phyloP scores from a whole-genome alignment of 2,888 invertebrate species.

The Nymphalis urticae region DNA sequence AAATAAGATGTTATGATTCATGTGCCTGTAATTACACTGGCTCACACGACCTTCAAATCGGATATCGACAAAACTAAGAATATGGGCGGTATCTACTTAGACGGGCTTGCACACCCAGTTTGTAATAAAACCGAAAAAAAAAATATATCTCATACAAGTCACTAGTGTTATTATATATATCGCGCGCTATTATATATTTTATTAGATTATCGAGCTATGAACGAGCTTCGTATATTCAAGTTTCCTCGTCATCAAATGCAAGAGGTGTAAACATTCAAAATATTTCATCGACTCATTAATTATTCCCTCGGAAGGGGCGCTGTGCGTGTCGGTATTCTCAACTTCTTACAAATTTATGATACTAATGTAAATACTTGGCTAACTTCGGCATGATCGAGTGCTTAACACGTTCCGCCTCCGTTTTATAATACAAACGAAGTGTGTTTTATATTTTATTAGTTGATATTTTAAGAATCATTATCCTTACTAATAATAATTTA shows the following conservation, averaged over 20 bases:
- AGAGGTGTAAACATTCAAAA: slow-evolving; percentile 59
- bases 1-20: no score
- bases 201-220: slow-evolving; percentile 35
- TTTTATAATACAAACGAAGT: slow-evolving; percentile 21
- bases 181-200: slow-evolving; percentile 16
- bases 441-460: slow-evolving; percentile 7
- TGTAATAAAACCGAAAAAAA: no score
- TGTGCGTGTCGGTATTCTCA: slow-evolving; percentile 58
- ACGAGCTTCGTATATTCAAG: slow-evolving; percentile 43
- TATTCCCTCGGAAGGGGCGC: slow-evolving; percentile 54
- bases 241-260: slow-evolving; percentile 53
- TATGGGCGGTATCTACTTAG: no score
- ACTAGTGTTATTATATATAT: neutral
- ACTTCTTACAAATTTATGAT: slow-evolving; percentile 73
- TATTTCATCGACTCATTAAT: slow-evolving; percentile 66
- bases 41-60: no score
- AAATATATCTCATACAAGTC: no score
- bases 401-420: slow-evolving; percentile 19
- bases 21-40: no score
- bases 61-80: no score
- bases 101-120: no score
- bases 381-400: slow-evolving; percentile 59
- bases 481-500: no score
- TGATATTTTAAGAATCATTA: neutral
- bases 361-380: slow-evolving; percentile 71